A percentile compares a stretch with the other conserved stretches of the same genome.
Evolutionary conservation across 2,888 invertebrate species (phyloP).

Genomic region (Fragum whitleyi): DNA sequence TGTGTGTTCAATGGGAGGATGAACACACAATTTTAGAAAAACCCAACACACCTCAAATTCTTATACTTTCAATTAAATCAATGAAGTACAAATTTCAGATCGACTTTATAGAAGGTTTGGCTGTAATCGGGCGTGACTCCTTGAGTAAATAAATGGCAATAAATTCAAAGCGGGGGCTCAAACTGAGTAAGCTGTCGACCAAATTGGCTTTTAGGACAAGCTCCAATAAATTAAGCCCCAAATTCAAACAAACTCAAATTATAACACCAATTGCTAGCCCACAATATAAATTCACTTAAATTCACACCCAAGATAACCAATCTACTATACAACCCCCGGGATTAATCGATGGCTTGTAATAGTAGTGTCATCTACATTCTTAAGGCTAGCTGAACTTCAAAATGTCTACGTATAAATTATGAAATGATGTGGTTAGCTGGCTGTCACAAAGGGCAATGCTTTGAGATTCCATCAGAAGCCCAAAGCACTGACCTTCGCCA

Average conservation of each 20-base stretch:
- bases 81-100: neutral
- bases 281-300: neutral
- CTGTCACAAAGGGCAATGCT: neutral
- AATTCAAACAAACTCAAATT: constrained; percentile 3
- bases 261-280: neutral
- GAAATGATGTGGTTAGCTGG: neutral
- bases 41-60: neutral
- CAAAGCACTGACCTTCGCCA: neutral
- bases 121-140: constrained; percentile 14
- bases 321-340: constrained; percentile 7
- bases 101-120: neutral
- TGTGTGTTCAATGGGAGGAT: neutral
- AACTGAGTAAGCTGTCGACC: constrained; percentile 5
- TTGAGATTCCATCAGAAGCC: neutral
- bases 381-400: too few relatives aligned
- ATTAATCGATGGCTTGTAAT: neutral
- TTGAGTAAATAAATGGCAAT: constrained; percentile 2
- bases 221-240: constrained; percentile 7
- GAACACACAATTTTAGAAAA: neutral
- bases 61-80: neutral
- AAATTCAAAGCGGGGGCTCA: neutral
- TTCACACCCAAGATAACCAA: neutral
- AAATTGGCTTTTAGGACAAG: constrained; percentile 8
- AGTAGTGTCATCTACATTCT: neutral
- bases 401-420: neutral